Conservation (phyloP, 2,888 invertebrate genomes). For the Scaptomyza parva region DNA sequence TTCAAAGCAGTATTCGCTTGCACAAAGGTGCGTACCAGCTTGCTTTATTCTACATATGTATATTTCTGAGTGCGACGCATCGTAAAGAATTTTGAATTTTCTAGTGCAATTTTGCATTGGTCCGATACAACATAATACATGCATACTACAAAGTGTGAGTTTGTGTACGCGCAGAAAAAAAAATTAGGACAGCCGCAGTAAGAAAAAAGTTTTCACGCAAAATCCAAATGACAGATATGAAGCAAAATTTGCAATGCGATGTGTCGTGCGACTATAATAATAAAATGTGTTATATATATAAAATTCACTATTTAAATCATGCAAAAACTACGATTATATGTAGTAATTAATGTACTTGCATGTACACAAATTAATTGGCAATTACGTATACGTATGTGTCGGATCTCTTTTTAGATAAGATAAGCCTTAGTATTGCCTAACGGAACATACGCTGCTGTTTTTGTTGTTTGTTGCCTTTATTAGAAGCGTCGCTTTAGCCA, state of each 20-base stretch:
- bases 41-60: slow-evolving; percentile 10
- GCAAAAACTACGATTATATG: slow-evolving; percentile 43
- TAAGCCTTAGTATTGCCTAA: slow-evolving; percentile 33
- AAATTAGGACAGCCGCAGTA: slow-evolving; percentile 55
- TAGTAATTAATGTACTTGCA: not conserved
- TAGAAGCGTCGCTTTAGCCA: slow-evolving; percentile 66
- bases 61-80: slow-evolving; percentile 87
- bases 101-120: slow-evolving; percentile 90
- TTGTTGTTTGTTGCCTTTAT: slow-evolving; percentile 28
- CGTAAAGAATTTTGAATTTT: slow-evolving; percentile 87
- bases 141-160: slow-evolving; percentile 21
- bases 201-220: slow-evolving; percentile 59
- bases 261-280: slow-evolving; percentile 27
- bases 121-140: slow-evolving; percentile 83
- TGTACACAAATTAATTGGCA: not conserved
- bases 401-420: slow-evolving; percentile 44
- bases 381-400: slow-evolving; percentile 1
- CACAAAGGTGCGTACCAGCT: slow-evolving; percentile 93
- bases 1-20: slow-evolving; percentile 80
- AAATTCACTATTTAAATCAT: slow-evolving; percentile 11
- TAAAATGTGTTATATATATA: slow-evolving; percentile 25
- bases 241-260: slow-evolving; percentile 12
- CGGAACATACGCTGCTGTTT: slow-evolving; percentile 4
- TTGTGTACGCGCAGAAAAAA: slow-evolving; percentile 50
- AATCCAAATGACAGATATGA: slow-evolving; percentile 48